These are phyloP conservation scores for Mormyrus iriodes DNA, from an alignment of 2,113 vertebrate genomes.

Conservation along the genomic window DNA sequence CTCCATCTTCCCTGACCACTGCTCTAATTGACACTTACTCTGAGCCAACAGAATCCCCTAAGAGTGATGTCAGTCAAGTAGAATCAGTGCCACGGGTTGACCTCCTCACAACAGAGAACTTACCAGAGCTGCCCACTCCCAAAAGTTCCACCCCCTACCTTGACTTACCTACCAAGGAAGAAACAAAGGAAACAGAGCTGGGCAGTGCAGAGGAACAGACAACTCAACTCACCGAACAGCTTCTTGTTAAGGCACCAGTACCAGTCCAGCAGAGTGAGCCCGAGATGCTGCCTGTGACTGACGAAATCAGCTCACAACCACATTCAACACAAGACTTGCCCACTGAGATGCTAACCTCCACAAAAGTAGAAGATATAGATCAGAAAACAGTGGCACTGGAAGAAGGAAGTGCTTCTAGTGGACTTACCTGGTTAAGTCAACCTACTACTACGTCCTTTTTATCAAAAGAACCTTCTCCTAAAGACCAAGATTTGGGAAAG, in stretches of 20 bases:
- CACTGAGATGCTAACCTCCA: neutral
- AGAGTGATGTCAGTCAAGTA: neutral
- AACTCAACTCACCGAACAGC: neutral
- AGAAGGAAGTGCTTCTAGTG: neutral
- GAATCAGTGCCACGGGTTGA: constrained; percentile 33
- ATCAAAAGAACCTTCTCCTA: neutral
- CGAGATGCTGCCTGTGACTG: neutral
- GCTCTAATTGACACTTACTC: neutral
- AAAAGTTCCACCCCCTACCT: constrained; percentile 6
- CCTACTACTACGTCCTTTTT: neutral
- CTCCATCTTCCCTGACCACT: neutral
- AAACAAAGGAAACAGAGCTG: neutral
- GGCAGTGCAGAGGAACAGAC: neutral
- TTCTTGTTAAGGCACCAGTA: neutral
- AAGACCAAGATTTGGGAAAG: constrained; percentile 15
- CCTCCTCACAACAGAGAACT: neutral
- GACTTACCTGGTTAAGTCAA: neutral
- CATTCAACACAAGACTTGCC: neutral
- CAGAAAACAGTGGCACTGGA: neutral
- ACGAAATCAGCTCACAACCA: neutral
- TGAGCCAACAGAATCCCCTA: neutral
- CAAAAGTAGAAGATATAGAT: neutral
- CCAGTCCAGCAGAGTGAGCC: neutral
- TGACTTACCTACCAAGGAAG: constrained; percentile 27
- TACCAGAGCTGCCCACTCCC: constrained; percentile 33